These are phyloP conservation scores for Sandelia bainsii DNA, from an alignment of 2,797 vertebrate species.

Conservation along the genomic window DNA sequence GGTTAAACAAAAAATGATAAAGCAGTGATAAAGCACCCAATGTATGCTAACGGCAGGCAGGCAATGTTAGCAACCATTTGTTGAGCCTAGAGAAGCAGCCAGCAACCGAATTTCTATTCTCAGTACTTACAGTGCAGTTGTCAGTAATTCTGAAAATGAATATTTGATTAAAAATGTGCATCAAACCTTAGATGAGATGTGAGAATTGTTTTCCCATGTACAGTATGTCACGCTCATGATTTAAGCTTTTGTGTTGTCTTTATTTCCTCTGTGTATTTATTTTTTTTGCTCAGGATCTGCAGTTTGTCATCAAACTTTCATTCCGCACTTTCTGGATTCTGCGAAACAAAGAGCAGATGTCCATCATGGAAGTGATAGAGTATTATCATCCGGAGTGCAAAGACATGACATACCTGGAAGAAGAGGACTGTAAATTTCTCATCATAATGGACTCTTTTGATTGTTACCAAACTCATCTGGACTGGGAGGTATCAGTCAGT, in stretches of 20 bases:
- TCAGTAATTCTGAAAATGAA: too few species aligned
- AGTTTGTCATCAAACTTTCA: slow-evolving; percentile 79
- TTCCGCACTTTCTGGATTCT: slow-evolving; percentile 63
- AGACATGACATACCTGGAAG: slow-evolving; percentile 56
- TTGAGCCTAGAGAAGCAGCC: neutral
- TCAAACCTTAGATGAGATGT: neutral
- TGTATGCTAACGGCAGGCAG: neutral
- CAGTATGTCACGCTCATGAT: neutral
- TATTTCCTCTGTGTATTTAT: neutral
- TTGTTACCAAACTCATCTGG: slow-evolving; percentile 65
- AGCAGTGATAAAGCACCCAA: too few species aligned
- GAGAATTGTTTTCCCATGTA: neutral
- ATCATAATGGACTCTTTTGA: slow-evolving; percentile 83
- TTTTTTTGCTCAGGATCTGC: slow-evolving; percentile 72
- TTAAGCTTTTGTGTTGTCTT: neutral
- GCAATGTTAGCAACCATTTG: neutral
- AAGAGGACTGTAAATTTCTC: slow-evolving; percentile 65
- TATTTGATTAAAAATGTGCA: neutral
- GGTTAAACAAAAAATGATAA: slow-evolving; percentile 3
- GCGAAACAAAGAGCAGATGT: slow-evolving; percentile 48
- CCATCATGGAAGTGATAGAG: slow-evolving; percentile 69
- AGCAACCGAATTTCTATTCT: too few species aligned
- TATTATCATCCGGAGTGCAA: slow-evolving; percentile 59
- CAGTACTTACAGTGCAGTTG: too few species aligned
- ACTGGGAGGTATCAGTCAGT: slow-evolving; percentile 73